Evolutionary conservation across 1,140 invertebrate species (phyloP).

Genomic region (Sycophila sp.): DNA sequence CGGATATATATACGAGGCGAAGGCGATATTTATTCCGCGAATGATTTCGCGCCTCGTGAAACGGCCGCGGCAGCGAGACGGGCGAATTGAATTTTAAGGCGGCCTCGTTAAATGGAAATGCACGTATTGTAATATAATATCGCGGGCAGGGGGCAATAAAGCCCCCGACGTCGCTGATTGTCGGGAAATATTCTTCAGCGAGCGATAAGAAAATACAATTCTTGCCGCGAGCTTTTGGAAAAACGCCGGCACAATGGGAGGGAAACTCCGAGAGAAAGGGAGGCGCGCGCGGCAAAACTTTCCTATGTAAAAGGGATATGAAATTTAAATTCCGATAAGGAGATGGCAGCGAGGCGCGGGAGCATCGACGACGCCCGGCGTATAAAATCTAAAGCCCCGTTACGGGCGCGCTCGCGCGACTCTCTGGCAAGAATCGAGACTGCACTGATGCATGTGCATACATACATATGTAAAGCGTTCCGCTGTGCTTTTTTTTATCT

Average conservation of each 20-base stretch:
- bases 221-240: not conserved
- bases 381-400: constrained; percentile 49
- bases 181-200: not conserved
- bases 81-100: constrained; percentile 36
- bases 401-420: constrained; percentile 18
- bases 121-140: constrained; percentile 18
- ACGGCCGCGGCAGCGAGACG: not conserved
- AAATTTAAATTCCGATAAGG: constrained; percentile 48
- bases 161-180: constrained; percentile 31
- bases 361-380: constrained; percentile 27
- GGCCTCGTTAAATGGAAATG: constrained; percentile 20
- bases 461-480: constrained; percentile 44
- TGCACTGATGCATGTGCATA: constrained; percentile 35
- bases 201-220: not conserved
- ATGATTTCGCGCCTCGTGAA: constrained; percentile 39
- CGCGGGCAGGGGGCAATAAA: not conserved
- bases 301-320: constrained; percentile 31
- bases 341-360: constrained; percentile 19
- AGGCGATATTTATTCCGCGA: constrained; percentile 36
- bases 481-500: not conserved
- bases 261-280: not conserved
- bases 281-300: not conserved
- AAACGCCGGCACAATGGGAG: not conserved
- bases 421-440: constrained; percentile 38
- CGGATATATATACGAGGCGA: not conserved